Conservation (phyloP, 2,888 invertebrate species). For the Agrypnus murinus region DNA sequence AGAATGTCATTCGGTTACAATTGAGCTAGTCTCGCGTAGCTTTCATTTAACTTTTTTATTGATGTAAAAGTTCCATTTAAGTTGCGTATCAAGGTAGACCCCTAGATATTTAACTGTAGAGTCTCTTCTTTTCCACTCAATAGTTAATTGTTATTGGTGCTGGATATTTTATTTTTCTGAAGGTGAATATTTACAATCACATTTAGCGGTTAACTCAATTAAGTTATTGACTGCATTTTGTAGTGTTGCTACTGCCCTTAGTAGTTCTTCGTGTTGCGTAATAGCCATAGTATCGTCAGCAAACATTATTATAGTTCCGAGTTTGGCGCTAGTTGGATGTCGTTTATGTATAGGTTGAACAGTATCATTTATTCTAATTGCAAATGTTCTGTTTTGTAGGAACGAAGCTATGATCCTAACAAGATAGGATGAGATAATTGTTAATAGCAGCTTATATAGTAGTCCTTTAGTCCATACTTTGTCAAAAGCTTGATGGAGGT, state of each 20-base stretch:
- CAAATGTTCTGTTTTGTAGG: constrained; percentile 1
- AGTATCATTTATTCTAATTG: constrained; percentile 1
- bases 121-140: constrained; percentile 1
- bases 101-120: neutral
- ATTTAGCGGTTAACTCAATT: neutral
- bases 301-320: constrained; percentile 9
- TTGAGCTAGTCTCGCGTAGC: neutral
- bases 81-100: too few relatives aligned
- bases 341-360: neutral
- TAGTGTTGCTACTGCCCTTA: neutral
- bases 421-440: constrained; percentile 7
- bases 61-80: neutral
- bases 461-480: neutral
- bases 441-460: neutral
- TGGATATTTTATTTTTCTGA: neutral
- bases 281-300: constrained; percentile 3
- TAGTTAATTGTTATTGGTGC: neutral
- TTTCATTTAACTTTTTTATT: neutral
- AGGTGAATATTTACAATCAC: neutral
- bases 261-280: neutral
- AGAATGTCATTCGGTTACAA: neutral
- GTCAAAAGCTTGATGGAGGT: constrained; percentile 2
- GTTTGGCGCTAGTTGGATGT: neutral
- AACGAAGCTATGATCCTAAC: constrained; percentile 1
- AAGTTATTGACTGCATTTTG: neutral